Percentiles rank a stretch among this genome's conserved stretches.
phyloP scores from a whole-genome alignment of 2,113 vertebrate genomes.

The Oryzias woworae region DNA sequence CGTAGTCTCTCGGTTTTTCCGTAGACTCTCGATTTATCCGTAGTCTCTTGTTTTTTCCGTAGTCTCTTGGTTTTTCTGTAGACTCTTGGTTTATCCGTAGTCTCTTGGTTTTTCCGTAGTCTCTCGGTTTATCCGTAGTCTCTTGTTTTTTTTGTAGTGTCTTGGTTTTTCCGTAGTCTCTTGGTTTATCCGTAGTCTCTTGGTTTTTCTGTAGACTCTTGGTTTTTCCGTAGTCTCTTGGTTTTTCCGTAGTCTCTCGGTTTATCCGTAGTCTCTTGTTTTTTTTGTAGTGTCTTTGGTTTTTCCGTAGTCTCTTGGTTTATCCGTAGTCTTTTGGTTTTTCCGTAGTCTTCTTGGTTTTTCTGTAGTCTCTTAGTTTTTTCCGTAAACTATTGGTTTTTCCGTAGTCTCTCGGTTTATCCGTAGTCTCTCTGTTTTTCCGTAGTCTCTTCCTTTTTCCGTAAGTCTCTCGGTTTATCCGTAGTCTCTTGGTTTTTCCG shows the following conservation, averaged over 20 bases:
- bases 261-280: too few relatives aligned
- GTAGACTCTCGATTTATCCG: neutral
- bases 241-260: rapidly evolving
- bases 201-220: too few relatives aligned
- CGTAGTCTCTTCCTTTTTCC: too few relatives aligned
- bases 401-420: too few relatives aligned
- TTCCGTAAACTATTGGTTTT: too few relatives aligned
- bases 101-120: neutral
- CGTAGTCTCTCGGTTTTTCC: too few relatives aligned
- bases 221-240: too few relatives aligned
- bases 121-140: neutral
- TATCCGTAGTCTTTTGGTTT: neutral
- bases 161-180: neutral
- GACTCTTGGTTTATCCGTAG: neutral
- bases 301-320: too few relatives aligned
- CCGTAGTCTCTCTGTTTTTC: too few relatives aligned
- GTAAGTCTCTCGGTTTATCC: too few relatives aligned
- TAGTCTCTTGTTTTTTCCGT: neutral
- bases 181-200: neutral
- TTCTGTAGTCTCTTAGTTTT: neutral
- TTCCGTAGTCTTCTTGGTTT: neutral
- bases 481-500: neutral
- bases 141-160: neutral
- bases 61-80: neutral
- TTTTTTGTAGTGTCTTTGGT: too few relatives aligned